A percentile compares a stretch with the other conserved stretches of the same genome.
Conservation (phyloP, 2,888 invertebrate species). For the Isoperla grammatica region DNA sequence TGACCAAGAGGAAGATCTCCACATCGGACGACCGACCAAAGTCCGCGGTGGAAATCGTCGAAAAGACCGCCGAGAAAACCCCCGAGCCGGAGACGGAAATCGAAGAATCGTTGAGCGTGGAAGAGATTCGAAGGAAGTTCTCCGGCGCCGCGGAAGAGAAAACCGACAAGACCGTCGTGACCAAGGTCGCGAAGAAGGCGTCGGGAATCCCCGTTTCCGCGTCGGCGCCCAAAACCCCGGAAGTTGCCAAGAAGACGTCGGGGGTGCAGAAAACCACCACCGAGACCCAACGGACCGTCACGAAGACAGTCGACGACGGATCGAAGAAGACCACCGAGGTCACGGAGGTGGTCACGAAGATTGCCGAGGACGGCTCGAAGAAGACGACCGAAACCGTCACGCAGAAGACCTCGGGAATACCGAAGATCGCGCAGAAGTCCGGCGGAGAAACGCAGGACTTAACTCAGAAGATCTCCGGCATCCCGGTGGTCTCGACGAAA, state of each 20-base stretch:
- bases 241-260: background rate
- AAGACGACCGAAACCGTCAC: conserved; percentile 13
- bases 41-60: conserved; percentile 10
- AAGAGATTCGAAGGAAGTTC: conserved; percentile 13
- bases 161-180: background rate
- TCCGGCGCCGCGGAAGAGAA: background rate
- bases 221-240: background rate
- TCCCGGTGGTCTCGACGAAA: background rate
- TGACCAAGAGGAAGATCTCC: background rate
- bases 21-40: conserved; percentile 14
- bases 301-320: background rate
- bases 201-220: background rate
- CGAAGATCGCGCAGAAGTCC: conserved; percentile 7
- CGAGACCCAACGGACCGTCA: background rate
- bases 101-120: background rate
- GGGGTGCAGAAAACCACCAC: background rate
- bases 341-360: background rate
- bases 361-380: background rate
- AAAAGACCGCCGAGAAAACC: background rate
- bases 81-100: background rate
- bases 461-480: conserved; percentile 25
- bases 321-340: background rate
- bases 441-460: conserved; percentile 23
- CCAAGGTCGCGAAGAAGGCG: background rate
- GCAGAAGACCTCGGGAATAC: conserved; percentile 21